These are phyloP conservation scores for Astyanax mexicanus DNA, from an alignment of 2,797 vertebrate genomes.

Conservation along the genomic window DNA sequence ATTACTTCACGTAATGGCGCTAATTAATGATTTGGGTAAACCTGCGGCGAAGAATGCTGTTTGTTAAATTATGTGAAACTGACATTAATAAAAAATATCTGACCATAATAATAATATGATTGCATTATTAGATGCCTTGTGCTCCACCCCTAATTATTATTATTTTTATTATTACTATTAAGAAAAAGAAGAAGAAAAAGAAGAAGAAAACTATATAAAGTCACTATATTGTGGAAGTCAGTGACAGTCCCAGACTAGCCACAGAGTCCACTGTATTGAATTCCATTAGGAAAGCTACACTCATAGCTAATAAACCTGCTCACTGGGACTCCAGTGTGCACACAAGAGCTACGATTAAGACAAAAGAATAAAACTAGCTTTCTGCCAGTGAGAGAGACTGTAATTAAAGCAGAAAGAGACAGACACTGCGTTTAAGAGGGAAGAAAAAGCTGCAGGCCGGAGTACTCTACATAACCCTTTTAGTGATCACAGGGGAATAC, in stretches of 20 bases:
- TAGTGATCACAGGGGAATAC: slow-evolving; percentile 37
- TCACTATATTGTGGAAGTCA: background rate
- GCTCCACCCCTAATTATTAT: no score
- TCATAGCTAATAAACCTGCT: background rate
- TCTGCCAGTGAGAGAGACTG: background rate
- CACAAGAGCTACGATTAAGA: background rate
- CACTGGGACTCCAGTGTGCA: background rate
- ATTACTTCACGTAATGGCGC: no score
- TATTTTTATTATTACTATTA: background rate
- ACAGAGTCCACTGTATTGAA: background rate
- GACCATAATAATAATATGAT: no score
- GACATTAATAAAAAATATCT: no score
- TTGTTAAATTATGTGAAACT: no score
- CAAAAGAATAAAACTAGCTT: background rate
- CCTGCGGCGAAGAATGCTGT: no score
- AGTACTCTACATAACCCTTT: slow-evolving; percentile 21
- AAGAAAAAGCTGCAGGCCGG: background rate
- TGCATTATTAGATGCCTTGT: no score
- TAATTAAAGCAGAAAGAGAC: slow-evolving; percentile 8
- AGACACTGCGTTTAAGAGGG: background rate
- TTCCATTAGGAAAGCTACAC: background rate
- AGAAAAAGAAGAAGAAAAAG: background rate
- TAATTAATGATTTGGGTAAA: no score
- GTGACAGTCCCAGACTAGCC: background rate
- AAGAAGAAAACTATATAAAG: no score